phyloP scores from a whole-genome alignment of 2,888 invertebrate genomes.

The Geophilus truncorum region DNA sequence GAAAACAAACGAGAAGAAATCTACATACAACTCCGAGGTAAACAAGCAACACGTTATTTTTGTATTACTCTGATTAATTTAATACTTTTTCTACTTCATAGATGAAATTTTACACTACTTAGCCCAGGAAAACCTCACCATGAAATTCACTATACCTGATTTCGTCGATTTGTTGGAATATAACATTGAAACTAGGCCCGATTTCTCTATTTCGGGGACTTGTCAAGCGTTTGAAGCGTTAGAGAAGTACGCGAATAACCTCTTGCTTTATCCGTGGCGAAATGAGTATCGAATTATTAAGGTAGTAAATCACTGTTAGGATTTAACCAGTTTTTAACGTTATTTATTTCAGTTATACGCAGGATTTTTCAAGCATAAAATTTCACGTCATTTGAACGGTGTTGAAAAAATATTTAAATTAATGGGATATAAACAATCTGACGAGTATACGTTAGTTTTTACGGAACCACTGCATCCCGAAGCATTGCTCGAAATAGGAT shows the following conservation, averaged over 20 bases:
- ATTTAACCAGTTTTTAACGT: too few species aligned
- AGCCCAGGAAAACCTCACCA: conserved; percentile 28
- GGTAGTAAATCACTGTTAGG: too few species aligned
- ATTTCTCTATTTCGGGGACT: conserved; percentile 75
- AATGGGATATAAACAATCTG: conserved; percentile 67
- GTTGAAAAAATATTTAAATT: conserved; percentile 70
- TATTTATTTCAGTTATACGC: conserved; percentile 85
- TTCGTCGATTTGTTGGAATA: conserved; percentile 35
- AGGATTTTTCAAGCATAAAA: conserved; percentile 82
- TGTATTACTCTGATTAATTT: neutral
- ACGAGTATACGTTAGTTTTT: conserved; percentile 37
- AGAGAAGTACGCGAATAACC: conserved; percentile 77
- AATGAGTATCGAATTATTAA: conserved; percentile 75
- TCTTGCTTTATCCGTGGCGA: conserved; percentile 81
- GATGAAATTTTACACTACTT: neutral
- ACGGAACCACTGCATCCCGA: conserved; percentile 77
- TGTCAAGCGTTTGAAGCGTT: conserved; percentile 77
- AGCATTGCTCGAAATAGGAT: conserved; percentile 68
- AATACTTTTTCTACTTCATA: too few species aligned
- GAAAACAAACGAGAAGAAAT: neutral
- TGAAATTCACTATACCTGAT: conserved; percentile 34
- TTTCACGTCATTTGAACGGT: conserved; percentile 71
- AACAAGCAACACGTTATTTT: neutral
- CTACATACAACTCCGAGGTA: neutral
- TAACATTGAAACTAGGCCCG: conserved; percentile 43